Base-by-base conservation (phyloP, 2,888 invertebrate species). In the Eremobia ochroleuca region DNA sequence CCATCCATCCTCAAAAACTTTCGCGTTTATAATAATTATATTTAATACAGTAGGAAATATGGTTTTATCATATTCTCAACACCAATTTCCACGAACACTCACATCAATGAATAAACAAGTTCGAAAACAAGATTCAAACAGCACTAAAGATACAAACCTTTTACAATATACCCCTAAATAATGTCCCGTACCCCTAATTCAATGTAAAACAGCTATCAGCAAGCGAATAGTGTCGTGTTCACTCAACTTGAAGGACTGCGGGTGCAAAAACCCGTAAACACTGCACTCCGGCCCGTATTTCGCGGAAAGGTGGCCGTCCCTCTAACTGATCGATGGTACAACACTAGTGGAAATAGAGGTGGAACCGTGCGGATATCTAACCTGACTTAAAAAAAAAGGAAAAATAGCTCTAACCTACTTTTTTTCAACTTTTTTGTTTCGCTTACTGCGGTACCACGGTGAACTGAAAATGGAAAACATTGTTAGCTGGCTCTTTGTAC, bases 271-370 rank as follows among this genome's bases (percentile, higher is more conserved):
- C 90, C 90, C 92, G 93, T 95, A 94, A 95, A 95, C 92, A 92
- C 86, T 76, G 77, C 81, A 88, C 86, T 90, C 90, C 79, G 86
- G 89, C 86, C 91, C 94, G 94, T 96, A 96, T 94, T 93, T 96
- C 91, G 94, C 88, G 86, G 91, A 93, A 94, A 93, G 94, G 95
- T 92, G 90, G 92, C 90, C 95, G 94, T 96, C 90, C 91, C 83
- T 96, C 95, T 93, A 88, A 81, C 92, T 96, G 95, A 96, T 95
- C 92, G 93, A 96, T 95, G 94, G 89, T 82, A 70, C 88, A 82
- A 87, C 89, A 90, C 90, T 87, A 88, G 85, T 70, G 77, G 89
- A 90, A 92, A 91, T 88, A 86, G 87, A 88, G 86, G 84, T 85
- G 72, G 88, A 66, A 79, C 82, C 62, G 79, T 76, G 70, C 83